phyloP scores from a whole-genome alignment of 2,797 vertebrate species.

The Distichodus sexfasciatus region DNA sequence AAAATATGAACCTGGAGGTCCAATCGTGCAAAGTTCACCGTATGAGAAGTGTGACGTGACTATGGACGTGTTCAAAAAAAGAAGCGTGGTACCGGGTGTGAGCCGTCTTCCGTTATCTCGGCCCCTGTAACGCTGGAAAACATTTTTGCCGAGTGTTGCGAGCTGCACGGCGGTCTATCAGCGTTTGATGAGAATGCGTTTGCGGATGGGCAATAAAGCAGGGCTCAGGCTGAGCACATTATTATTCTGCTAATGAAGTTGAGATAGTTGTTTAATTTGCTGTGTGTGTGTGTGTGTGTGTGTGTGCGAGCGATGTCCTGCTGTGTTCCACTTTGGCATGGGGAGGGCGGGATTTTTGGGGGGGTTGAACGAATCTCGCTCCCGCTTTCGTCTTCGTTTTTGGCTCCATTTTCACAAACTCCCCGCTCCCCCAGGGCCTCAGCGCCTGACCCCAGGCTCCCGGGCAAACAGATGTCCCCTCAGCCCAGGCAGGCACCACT shows the following conservation, averaged over 20 bases:
- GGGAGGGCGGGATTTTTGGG: constrained; percentile 52
- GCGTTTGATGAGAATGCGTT: constrained; percentile 43
- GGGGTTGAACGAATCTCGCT: no score
- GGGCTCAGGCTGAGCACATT: constrained; percentile 48
- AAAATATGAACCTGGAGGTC: no score
- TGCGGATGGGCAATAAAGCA: constrained; percentile 51
- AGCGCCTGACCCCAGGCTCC: constrained; percentile 57
- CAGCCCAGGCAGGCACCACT: constrained; percentile 49
- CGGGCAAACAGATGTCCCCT: constrained; percentile 75
- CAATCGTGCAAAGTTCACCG: no score
- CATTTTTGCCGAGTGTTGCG: constrained; percentile 24
- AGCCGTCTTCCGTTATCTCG: constrained; percentile 11
- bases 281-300: constrained; percentile 36
- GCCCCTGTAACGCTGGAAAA: constrained; percentile 5
- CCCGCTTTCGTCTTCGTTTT: no score
- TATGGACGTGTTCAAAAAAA: no score
- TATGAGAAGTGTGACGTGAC: not conserved
- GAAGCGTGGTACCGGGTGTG: no score
- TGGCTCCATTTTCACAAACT: constrained; percentile 56
- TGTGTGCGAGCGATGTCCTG: no score
- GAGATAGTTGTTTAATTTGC: constrained; percentile 56
- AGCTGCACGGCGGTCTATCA: constrained; percentile 20
- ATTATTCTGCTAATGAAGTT: constrained; percentile 56
- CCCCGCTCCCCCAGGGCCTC: constrained; percentile 38
- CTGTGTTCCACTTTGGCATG: constrained; percentile 58